phyloP scores from a whole-genome alignment of 2,888 invertebrate species.

The Philonicus albiceps region DNA sequence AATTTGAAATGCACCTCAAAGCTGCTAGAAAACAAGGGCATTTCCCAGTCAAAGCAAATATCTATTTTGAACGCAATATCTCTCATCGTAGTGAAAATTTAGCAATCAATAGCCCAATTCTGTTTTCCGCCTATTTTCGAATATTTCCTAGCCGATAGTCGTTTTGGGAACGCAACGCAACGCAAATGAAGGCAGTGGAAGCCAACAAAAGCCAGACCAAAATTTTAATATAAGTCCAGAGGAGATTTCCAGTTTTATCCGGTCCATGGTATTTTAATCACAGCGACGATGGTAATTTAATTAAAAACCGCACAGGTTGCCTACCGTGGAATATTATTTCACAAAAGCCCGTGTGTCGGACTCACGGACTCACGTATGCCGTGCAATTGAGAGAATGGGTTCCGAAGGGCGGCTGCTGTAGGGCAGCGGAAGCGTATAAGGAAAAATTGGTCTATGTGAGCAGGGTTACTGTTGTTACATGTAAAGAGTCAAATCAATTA shows the following conservation, averaged over 20 bases:
- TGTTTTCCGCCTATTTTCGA: neutral
- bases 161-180: neutral
- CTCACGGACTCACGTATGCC: neutral
- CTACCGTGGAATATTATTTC: constrained; percentile 27
- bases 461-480: neutral
- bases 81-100: neutral
- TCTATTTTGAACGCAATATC: neutral
- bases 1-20: neutral
- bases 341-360: neutral
- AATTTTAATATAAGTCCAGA: constrained; percentile 28
- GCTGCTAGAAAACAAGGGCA: neutral
- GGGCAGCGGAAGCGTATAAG: neutral
- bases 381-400: neutral
- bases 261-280: constrained; percentile 11
- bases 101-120: neutral
- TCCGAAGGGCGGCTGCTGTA: neutral
- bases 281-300: constrained; percentile 41
- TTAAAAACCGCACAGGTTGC: constrained; percentile 45
- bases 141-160: neutral
- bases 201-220: neutral
- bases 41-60: neutral
- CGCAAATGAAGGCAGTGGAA: neutral
- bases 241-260: neutral
- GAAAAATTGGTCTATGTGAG: neutral
- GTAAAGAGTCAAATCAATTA: constrained; percentile 16